Base-by-base conservation (phyloP, 1,140 invertebrate species). In the Teleopsis dalmanni region DNA sequence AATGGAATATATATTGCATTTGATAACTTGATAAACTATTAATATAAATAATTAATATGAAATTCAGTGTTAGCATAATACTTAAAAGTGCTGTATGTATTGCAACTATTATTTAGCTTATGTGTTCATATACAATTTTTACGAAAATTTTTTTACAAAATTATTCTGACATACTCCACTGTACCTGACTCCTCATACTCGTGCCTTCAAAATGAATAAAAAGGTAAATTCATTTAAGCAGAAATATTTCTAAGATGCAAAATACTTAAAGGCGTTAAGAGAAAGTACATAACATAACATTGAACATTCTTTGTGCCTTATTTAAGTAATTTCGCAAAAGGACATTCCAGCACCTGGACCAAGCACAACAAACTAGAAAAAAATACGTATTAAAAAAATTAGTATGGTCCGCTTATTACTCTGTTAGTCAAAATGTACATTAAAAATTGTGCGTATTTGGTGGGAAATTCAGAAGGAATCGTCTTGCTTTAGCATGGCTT, bases 371-470 rank as follows among this genome's bases (percentile, higher is more conserved):
- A 10, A 42, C 26, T 7, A 8, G 16, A 9, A 7, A 31, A 31
- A 19, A 14, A 31, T 19, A 35, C 34, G 9, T 11, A 29, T 33
- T n/a, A 40, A 33, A 18, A 34, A 31, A 6, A 47, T 22, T 21
- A n/a, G 36, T 47, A n/a, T n/a, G n/a, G n/a, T n/a, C n/a, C n/a
- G n/a, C n/a, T n/a, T n/a, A n/a, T n/a, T n/a, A n/a, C n/a, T n/a
- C n/a, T n/a, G n/a, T n/a, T n/a, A n/a, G n/a, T n/a, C n/a, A n/a
- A n/a, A n/a, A n/a, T n/a, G n/a, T n/a, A n/a, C n/a, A n/a, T 47
- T 47, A 36, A 47, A 47, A 47, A 36, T 47, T 47, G 34, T 36
- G 44, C 44, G 44, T 37, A 47, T 26, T 47, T 47, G 14, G 36
- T 22, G n/a, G n/a, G 44, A 47, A 47, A 33, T 47, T 47, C 34